phyloP scores from a whole-genome alignment of 2,797 vertebrate species.

The Poeciliopsis presidionis region DNA sequence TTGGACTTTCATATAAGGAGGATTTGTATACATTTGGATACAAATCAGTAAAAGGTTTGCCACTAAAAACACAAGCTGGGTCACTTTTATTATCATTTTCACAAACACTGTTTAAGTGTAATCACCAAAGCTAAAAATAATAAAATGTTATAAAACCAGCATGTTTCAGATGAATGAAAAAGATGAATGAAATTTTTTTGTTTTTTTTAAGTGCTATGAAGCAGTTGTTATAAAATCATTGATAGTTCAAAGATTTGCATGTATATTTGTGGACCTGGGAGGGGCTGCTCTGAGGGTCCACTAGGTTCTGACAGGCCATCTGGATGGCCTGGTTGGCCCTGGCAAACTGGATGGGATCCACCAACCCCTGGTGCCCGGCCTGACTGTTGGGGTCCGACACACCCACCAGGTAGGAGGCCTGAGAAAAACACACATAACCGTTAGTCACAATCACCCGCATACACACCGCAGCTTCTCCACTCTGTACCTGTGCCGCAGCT shows the following conservation, averaged over 20 bases:
- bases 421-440: conserved; percentile 9
- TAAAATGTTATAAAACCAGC: background rate
- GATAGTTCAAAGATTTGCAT: background rate
- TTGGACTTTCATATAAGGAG: conserved; percentile 6
- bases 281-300: conserved; percentile 95
- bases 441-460: background rate
- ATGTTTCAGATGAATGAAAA: background rate
- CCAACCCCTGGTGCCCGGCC: conserved; percentile 95
- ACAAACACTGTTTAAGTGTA: conserved; percentile 1
- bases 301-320: conserved; percentile 98
- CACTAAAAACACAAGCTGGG: background rate
- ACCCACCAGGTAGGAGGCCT: conserved; percentile 75
- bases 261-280: conserved; percentile 86
- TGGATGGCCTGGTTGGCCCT: conserved; percentile 98
- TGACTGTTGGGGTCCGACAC: conserved; percentile 95
- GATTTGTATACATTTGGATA: background rate
- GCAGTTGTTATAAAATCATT: background rate
- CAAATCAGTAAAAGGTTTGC: conserved; percentile 2
- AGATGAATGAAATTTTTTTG: too few relatives aligned
- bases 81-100: background rate
- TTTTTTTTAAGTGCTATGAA: background rate
- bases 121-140: background rate
- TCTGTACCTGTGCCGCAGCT: conserved; percentile 92
- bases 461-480: background rate
- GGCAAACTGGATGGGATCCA: conserved; percentile 98